Evolutionary conservation across 1,140 invertebrate genomes (phyloP).

Genomic region (Fopius arisanus): DNA sequence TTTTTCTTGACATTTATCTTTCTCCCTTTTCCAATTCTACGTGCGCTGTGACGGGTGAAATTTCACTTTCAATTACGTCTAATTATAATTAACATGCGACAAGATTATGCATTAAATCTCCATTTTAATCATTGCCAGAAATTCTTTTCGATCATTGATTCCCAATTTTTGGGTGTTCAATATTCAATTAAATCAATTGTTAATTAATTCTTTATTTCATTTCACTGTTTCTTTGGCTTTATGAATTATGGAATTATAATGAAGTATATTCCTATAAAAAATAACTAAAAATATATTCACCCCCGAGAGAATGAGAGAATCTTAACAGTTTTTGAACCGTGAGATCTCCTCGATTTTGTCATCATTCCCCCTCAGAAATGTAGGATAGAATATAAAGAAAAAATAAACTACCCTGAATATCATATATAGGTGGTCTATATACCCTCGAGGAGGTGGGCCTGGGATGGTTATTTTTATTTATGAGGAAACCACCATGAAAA

Average conservation of each 20-base stretch:
- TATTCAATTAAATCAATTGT: no score
- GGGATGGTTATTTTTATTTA: slow-evolving; percentile 65
- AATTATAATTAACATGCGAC: no score
- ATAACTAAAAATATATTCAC: not conserved
- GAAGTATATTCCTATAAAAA: not conserved
- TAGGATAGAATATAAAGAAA: not conserved
- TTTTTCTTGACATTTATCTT: not conserved
- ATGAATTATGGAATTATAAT: not conserved
- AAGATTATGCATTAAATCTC: no score
- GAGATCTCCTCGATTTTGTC: not conserved
- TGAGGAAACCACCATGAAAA: slow-evolving; percentile 64
- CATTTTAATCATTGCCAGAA: no score
- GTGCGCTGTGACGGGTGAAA: no score
- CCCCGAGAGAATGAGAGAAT: not conserved
- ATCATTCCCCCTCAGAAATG: not conserved
- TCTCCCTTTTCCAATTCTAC: not conserved
- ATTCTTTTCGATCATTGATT: no score
- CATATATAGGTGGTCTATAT: slow-evolving; percentile 46
- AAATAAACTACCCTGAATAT: slow-evolving; percentile 17
- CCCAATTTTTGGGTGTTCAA: no score
- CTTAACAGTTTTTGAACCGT: not conserved
- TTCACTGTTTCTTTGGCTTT: no score
- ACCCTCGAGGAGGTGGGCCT: slow-evolving; percentile 41
- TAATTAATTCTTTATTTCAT: no score
- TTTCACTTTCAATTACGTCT: no score